These are phyloP conservation scores for Phaethornis superciliosus DNA, from an alignment of 2,113 vertebrate genomes.

Conservation along the genomic window DNA sequence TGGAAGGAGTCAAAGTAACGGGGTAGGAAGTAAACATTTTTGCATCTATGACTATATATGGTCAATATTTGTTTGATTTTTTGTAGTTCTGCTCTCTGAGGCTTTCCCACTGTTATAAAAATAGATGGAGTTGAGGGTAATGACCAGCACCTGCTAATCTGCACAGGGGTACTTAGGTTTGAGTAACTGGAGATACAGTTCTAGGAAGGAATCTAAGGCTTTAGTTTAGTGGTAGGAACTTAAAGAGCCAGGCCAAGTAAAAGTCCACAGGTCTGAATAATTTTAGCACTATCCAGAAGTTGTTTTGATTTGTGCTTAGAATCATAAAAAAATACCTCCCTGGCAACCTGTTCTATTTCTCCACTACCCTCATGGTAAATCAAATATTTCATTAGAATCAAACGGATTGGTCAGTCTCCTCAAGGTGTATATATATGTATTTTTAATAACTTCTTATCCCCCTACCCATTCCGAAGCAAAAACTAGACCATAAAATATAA, in stretches of 20 bases:
- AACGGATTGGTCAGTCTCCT: neutral
- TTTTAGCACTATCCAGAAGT: neutral
- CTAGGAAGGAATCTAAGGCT: neutral
- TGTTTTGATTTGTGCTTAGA: neutral
- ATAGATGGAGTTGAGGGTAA: neutral
- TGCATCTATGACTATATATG: neutral
- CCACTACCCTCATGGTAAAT: too few species aligned
- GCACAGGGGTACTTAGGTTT: fast-evolving
- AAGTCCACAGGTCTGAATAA: neutral
- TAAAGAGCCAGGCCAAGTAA: neutral
- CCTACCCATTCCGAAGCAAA: neutral
- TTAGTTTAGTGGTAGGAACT: neutral
- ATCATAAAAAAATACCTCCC: too few species aligned
- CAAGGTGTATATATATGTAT: neutral
- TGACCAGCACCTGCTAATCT: neutral
- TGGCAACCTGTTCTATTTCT: too few species aligned
- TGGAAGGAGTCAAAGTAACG: neutral
- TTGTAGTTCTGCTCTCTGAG: neutral
- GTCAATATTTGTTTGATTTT: neutral
- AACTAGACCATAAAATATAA: neutral
- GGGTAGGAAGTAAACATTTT: neutral
- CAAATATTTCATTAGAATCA: neutral
- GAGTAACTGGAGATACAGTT: neutral
- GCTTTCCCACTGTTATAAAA: neutral
- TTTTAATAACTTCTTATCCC: neutral